A percentile compares a stretch with the other conserved stretches of the same genome.
Evolutionary conservation across 2,797 vertebrate species (phyloP).

Genomic region (Characodon lateralis): DNA sequence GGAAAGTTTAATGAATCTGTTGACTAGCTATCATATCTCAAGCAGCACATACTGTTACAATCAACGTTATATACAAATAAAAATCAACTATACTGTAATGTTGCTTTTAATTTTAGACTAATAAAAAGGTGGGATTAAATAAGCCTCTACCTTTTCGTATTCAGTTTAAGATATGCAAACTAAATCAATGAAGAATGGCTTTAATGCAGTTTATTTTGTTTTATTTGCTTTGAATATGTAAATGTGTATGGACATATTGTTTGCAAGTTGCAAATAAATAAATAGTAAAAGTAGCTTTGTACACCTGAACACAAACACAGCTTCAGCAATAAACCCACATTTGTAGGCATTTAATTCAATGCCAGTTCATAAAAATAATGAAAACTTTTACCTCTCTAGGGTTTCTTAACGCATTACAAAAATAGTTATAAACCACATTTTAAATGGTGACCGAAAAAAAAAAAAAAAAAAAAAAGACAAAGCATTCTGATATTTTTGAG

Average conservation of each 20-base stretch:
- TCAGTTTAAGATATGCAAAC: background rate
- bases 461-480: too few species aligned
- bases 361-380: background rate
- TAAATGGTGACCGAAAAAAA: background rate
- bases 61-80: background rate
- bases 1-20: background rate
- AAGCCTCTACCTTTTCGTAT: background rate
- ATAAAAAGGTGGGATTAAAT: background rate
- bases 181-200: background rate
- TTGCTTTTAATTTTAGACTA: background rate
- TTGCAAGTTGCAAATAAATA: background rate
- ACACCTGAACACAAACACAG: background rate
- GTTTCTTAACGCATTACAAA: background rate
- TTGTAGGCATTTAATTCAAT: background rate
- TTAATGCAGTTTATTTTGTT: background rate
- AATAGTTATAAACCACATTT: background rate
- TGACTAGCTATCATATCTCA: background rate
- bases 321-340: background rate
- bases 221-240: background rate
- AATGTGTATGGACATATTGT: background rate
- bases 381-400: background rate
- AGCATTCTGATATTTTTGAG: background rate
- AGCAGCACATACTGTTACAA: background rate
- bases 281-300: background rate
- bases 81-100: background rate